Percentiles rank a stretch among this genome's conserved stretches.
Evolutionary conservation across 2,797 vertebrate species (phyloP).

Genomic region (Malacoctenus gilli): DNA sequence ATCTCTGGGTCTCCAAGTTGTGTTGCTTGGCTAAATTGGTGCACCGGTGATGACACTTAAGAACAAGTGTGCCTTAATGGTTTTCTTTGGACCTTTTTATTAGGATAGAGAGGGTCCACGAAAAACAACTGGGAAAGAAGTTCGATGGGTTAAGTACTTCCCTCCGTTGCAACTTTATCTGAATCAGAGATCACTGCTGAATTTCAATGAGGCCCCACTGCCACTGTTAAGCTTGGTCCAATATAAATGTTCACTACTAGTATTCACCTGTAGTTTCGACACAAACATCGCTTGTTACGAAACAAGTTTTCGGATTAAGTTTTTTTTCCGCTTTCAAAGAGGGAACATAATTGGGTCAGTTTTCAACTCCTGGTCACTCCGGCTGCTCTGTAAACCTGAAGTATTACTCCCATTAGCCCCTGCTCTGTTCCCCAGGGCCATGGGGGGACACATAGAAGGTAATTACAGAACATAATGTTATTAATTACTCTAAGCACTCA

Average conservation of each 20-base stretch:
- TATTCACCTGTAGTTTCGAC: conserved; percentile 46
- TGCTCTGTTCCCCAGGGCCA: conserved; percentile 63
- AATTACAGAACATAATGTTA: conserved; percentile 81
- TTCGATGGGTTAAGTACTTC: conserved; percentile 67
- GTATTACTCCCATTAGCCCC: conserved; percentile 70
- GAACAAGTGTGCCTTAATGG: conserved; percentile 54
- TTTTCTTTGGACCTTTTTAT: conserved; percentile 67
- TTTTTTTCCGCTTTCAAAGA: conserved; percentile 28
- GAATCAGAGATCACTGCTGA: conserved; percentile 38
- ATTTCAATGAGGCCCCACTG: conserved; percentile 55
- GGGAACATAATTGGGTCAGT: conserved; percentile 62
- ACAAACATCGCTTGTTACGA: neutral
- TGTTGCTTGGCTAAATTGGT: too few species aligned
- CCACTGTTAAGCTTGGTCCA: neutral
- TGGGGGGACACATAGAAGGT: conserved; percentile 72
- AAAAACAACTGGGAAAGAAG: conserved; percentile 42
- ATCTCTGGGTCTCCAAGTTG: conserved; percentile 23
- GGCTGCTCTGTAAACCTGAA: conserved; percentile 66
- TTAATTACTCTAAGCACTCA: conserved; percentile 74
- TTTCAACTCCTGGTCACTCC: conserved; percentile 49
- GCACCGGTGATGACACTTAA: conserved; percentile 57
- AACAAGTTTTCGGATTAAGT: conserved; percentile 23
- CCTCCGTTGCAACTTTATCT: conserved; percentile 64
- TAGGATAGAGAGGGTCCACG: conserved; percentile 60
- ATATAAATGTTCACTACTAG: too few species aligned